Base-by-base conservation (phyloP, 2,888 invertebrate species). In the Scaptomyza tumidula region DNA sequence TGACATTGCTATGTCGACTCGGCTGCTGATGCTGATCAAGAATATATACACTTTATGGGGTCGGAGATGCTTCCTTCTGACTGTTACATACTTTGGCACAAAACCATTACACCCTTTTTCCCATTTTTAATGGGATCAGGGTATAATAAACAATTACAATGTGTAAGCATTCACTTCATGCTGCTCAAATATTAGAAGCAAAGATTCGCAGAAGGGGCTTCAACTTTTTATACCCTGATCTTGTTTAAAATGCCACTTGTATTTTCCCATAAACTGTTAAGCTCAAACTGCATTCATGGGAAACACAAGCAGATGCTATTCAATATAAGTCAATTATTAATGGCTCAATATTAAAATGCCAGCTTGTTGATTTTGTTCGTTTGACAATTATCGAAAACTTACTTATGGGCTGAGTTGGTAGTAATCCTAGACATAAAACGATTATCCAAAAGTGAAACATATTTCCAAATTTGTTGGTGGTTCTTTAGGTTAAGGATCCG, bases 381-480 rank as follows among this genome's bases (percentile, higher is more conserved):
- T 37, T 33, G 44, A 7, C 13, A 50, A 27, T 52, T 10, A 7
- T 11, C 31, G 24, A 35, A 27, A 50, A 91, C 92, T 92, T 88
- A 92, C 91, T 87, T 89, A 81, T 91, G 89, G 89, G 81, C 75
- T 89, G 82, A 70, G 85, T 86, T 77, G 76, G 78, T 82, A 90
- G 79, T 88, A 91, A 89, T 91, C 90, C 91, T 78, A 92, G 74
- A 76, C 87, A 89, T 80, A 91, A 80, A 78, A 88, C 84, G 86
- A 90, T 89, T 91, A 91, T 92, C 92, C 92, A 91, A 89, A 89
- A 78, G 74, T 84, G 85, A 89, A 86, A 89, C 91, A 91, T 92
- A 75, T 86, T 89, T 73, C 58, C 54, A 57, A 58, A 71, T 55
- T 27, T 49, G 45, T 37, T 45, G 56, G 41, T 64, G 33, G 56